These are phyloP conservation scores for Corydoras maculifer DNA, from an alignment of 2,113 vertebrate genomes.

Conservation along the genomic window DNA sequence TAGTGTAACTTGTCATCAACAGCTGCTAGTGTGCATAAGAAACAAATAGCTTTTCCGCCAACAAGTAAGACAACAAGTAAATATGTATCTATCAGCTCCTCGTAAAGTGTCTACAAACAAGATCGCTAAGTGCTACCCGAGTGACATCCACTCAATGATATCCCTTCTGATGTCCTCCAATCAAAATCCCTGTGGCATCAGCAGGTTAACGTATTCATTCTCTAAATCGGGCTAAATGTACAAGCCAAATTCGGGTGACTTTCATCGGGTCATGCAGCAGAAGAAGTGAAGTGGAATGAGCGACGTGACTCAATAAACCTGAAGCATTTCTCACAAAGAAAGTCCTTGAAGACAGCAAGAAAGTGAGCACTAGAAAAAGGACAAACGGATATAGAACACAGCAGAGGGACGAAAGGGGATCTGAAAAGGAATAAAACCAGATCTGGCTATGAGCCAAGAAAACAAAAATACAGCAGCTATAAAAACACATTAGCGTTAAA, in stretches of 20 bases:
- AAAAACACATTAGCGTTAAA: background rate
- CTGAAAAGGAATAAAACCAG: background rate
- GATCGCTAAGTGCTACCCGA: background rate
- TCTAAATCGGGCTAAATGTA: background rate
- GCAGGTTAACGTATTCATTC: background rate
- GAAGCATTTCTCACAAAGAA: background rate
- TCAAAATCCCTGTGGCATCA: background rate
- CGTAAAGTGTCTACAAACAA: background rate
- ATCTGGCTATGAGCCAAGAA: background rate
- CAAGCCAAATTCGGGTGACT: background rate
- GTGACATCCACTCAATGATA: background rate
- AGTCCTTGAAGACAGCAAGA: background rate
- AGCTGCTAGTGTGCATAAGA: slow-evolving; percentile 35
- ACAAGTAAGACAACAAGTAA: background rate
- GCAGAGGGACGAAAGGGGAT: background rate
- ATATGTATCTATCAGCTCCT: background rate
- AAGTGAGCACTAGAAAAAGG: background rate
- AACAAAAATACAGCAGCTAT: background rate
- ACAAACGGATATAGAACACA: too few relatives aligned
- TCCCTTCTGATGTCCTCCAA: background rate
- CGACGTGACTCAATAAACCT: background rate
- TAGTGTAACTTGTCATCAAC: slow-evolving; percentile 34
- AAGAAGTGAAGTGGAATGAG: background rate
- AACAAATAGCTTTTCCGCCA: slow-evolving; percentile 31
- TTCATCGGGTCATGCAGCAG: background rate